Evolutionary conservation across 2,113 vertebrate genomes (phyloP), one percentile per base, ranked within the genome.

Genomic region (Heterochromis multidens): DNA sequence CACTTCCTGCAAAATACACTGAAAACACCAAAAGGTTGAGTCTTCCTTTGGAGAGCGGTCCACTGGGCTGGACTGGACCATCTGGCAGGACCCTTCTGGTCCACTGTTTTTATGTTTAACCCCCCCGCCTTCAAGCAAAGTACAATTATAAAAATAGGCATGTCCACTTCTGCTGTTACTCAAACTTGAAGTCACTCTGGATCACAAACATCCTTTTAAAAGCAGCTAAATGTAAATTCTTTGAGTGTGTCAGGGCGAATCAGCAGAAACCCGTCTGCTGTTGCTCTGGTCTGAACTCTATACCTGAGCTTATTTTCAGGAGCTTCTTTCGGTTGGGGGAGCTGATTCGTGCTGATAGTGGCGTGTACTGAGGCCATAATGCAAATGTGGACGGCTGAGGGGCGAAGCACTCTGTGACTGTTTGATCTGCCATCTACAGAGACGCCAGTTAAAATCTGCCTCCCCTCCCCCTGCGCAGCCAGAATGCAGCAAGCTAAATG

Each of bases 261-360:
- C 56, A 35, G 76, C 63, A 65, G 16, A 43, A 79, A 46, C 6
- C 10, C 5, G 62, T 52, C n/a, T 33, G 29, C 58, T 33, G 46
- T 6, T 63, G 74, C 74, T 76, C 59, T 27, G 54, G 12, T 46
- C 37, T 67, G 19, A 81, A 43, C 79, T 79, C 62, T 65, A 46
- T 21, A 82, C 84, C 87, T 80, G 79, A 84, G 60, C 74, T 67
- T 52, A 60, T 89, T 79, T 81, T 83, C 77, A 65, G 77, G 77
- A 57, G 80, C 72, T 49, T 49, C 77, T 74, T 52, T 78, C 35
- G 5, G 49, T 89, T 1, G n/a, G 12, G n/a, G 33, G 46, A 21
- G 23, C 52, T 83, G 77, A 86, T 81, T 83, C 10, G 27, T 80
- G 88, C 79, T 77, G 85, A 86, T 81, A 31, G 78, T 4, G 57